Evolutionary conservation across 2,888 invertebrate genomes (phyloP), one percentile per base, ranked within the genome.

Genomic region (Clostera curtula): DNA sequence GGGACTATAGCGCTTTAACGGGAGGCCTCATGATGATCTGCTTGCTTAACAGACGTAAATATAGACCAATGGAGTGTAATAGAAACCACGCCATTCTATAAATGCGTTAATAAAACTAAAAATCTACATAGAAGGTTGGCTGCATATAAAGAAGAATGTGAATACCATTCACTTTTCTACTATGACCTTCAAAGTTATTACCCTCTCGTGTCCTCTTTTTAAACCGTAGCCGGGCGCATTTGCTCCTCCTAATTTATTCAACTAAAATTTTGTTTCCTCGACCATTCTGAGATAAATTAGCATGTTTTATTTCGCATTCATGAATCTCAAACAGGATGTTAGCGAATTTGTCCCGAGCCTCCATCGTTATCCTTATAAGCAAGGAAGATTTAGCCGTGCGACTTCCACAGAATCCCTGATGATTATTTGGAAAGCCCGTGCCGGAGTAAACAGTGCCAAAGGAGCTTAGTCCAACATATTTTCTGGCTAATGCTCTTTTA

Each of bases 261-360:
- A 50, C 47, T 38, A 54, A 58, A 62, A 62, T 54, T 51, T 51
- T 57, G 53, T 60, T 63, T 60, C 54, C 44, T 49, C 45, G 36
- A 51, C 47, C 47, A 52, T 60, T 60, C 49, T 45, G 43, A 49
- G 43, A 49, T 43, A 54, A 66, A 63, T 65, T 58, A 56, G 54
- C 59, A 61, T 61, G 57, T 63, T 61, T 62, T 61, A 63, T 59
- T 64, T 57, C 42, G 55, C 49, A 61, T 64, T 63, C 55, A 61
- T 61, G 60, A 62, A 67, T 65, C 55, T 56, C 48, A 60, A 64
- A 58, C 43, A 56, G 60, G 49, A 55, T 58, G 58, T 66, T 62
- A 56, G 49, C 51, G 47, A 56, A 63, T 60, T 68, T 59, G 56
- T 56, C 49, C 51, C 44, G 52, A 48, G 49, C 52, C 44, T 40